Conservation (phyloP, 2,113 vertebrate species). For the Dromas ardeola region DNA sequence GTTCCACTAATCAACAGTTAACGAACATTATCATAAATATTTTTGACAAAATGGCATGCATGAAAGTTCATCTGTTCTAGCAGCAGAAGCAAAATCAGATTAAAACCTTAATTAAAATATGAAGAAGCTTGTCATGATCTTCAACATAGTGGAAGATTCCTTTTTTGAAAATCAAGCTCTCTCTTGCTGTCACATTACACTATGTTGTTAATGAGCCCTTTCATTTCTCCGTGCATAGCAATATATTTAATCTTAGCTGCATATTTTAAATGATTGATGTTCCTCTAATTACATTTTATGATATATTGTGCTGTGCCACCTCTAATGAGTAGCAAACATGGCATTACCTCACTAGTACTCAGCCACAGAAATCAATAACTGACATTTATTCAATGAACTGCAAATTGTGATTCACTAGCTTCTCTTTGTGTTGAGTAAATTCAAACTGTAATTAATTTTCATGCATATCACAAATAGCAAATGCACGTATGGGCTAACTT, state of each 20-base stretch:
- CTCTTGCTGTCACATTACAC: conserved; percentile 37
- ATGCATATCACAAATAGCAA: conserved; percentile 38
- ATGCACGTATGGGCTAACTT: conserved; percentile 36
- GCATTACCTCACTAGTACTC: conserved; percentile 55
- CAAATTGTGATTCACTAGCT: conserved; percentile 74
- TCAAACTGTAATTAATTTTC: conserved; percentile 69
- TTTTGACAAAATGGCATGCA: conserved; percentile 21
- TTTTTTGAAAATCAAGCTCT: conserved; percentile 30
- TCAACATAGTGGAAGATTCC: conserved; percentile 2
- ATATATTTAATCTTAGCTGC: conserved; percentile 66
- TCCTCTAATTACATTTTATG: conserved; percentile 66
- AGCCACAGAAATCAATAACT: conserved; percentile 70
- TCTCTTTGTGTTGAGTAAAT: conserved; percentile 72
- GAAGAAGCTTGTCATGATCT: conserved; percentile 39
- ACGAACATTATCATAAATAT: conserved; percentile 19
- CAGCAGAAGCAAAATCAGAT: conserved; percentile 34
- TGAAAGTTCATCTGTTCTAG: conserved; percentile 34
- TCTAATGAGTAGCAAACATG: conserved; percentile 66
- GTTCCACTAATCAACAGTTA: conserved; percentile 25
- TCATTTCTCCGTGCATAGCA: conserved; percentile 25
- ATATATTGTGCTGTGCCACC: conserved; percentile 39
- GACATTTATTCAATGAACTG: conserved; percentile 76
- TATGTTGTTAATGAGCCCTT: conserved; percentile 60
- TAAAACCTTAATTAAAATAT: conserved; percentile 63
- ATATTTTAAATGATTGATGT: conserved; percentile 58